Conservation (phyloP, 2,888 invertebrate species). For the Tetragonisca angustula region DNA sequence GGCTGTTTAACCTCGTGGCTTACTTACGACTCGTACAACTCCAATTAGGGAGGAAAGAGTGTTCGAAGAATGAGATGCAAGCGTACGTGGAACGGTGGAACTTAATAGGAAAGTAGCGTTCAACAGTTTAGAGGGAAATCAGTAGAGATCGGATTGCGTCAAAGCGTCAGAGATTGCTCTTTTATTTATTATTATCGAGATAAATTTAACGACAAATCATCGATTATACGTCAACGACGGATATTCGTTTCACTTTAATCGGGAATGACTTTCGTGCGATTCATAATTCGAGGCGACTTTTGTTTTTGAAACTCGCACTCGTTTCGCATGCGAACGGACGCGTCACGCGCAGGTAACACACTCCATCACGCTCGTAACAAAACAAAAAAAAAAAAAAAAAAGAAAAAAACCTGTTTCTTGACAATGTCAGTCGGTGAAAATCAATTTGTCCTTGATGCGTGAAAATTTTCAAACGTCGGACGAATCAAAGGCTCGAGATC, state of each 20-base stretch:
- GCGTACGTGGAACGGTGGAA: not conserved
- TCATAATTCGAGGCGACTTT: not conserved
- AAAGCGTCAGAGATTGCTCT: not conserved
- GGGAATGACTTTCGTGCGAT: not conserved
- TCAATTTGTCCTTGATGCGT: not conserved
- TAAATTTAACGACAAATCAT: not conserved
- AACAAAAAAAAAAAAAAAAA: not conserved
- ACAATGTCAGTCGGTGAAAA: constrained; percentile 11
- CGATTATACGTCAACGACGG: not conserved
- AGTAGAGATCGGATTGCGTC: not conserved
- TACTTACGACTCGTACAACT: constrained; percentile 30
- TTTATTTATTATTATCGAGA: not conserved
- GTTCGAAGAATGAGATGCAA: not conserved
- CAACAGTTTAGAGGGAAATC: too few species aligned
- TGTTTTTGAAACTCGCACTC: not conserved
- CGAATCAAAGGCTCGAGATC: not conserved
- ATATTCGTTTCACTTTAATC: not conserved
- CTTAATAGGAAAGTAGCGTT: not conserved
- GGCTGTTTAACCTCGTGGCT: constrained; percentile 50
- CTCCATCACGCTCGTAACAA: constrained; percentile 21
- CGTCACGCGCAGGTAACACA: constrained; percentile 33
- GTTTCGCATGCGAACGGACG: constrained; percentile 2
- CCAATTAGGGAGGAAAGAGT: constrained; percentile 33
- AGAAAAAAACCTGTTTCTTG: not conserved
- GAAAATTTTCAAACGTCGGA: not conserved